Conservation (phyloP, 2,888 invertebrate genomes). For the Drosophila macrothrix region DNA sequence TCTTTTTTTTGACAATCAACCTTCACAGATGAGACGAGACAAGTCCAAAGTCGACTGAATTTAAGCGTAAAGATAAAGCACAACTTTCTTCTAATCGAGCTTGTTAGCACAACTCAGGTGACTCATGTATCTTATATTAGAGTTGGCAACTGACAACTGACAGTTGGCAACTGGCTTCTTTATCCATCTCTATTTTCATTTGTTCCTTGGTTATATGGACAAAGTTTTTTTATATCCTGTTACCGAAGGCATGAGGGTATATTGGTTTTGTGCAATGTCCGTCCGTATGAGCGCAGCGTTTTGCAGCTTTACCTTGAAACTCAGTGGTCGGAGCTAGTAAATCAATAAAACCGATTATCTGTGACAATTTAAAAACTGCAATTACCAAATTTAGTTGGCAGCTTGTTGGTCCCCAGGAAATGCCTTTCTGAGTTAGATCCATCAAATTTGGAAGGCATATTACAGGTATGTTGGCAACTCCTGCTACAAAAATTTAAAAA, state of each 20-base stretch:
- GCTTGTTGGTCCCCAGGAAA: not conserved
- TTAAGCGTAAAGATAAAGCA: slow-evolving; percentile 49
- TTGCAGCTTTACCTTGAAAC: too few species aligned
- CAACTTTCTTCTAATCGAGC: slow-evolving; percentile 59
- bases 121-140: not conserved
- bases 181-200: slow-evolving; percentile 10
- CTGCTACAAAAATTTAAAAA: too few species aligned
- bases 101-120: slow-evolving; percentile 38
- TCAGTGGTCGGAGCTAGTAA: not conserved
- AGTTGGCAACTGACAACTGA: slow-evolving; percentile 10
- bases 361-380: not conserved
- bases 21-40: slow-evolving; percentile 7
- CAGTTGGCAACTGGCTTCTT: slow-evolving; percentile 12
- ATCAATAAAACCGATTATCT: not conserved
- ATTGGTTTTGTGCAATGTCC: not conserved
- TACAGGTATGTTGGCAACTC: too few species aligned
- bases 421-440: not conserved
- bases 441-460: not conserved
- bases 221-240: not conserved
- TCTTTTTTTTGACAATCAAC: slow-evolving; percentile 42
- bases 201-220: not conserved
- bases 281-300: not conserved
- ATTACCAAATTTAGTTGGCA: not conserved
- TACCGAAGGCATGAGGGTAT: not conserved
- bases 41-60: slow-evolving; percentile 5